Base-by-base conservation (phyloP, 2,888 invertebrate species). In the Odontothrips loti region DNA sequence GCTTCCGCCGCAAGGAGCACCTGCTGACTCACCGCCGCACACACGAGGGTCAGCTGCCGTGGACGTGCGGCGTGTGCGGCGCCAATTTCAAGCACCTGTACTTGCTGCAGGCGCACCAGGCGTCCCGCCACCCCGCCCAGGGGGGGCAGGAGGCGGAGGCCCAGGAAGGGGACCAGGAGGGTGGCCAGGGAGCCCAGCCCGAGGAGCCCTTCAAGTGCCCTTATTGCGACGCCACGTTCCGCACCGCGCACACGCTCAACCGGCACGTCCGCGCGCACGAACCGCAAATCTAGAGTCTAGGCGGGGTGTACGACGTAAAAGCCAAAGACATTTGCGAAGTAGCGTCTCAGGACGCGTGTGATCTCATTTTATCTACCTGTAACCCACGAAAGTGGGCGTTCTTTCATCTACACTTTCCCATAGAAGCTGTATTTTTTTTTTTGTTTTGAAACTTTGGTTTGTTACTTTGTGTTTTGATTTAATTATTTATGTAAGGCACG, bases 1-100 rank as follows among this genome's bases (percentile, higher is more conserved):
- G 91, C 48, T 95, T 95, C 86, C 91, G 93, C 0, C 88, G 93
- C 17, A 93, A 94, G 87, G 93, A 94, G 85, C 90, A 94, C 68
- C 87, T 95, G 81, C 90, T 91, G 83, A 87, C 93, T 80, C 95
- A 95, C 86, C 89, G 94, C 85, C 89, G 92, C 9, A 90, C 90
- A n/a, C 95, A 95, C 86, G 91, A 92, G 0, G 92, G 92, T 0
- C 91, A 90, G 84, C 91, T 92, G 84, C 92, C 92, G 0, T 92
- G 92, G 86, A 87, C 88, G 47, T 93, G 93, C 85, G 85, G 89
- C 10, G 86, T 89, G 47, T 93, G 93, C 85, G 88, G 89, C 43
- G 92, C 92, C 85, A 89, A 88, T 47, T 93, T 93, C 84, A 86
- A 86, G 83, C 85, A 86, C 83, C 86, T 86, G 80, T 85, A 86